Evolutionary conservation across 2,888 invertebrate species (phyloP), one percentile per base, ranked within the genome.

Genomic region (Mechanitis mazaeus): DNA sequence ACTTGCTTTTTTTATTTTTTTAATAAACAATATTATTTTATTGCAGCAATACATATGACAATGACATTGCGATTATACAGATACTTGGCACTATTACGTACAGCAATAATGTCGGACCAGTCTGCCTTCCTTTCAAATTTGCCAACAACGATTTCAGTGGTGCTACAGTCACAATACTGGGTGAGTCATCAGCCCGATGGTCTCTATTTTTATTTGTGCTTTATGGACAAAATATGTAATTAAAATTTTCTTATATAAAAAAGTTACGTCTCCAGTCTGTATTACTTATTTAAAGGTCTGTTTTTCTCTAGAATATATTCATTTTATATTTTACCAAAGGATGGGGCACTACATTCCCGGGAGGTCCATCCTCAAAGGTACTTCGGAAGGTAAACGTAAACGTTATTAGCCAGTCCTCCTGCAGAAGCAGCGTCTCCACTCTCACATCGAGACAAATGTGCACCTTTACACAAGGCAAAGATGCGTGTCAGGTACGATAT

Each of bases 91-190:
- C 42, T 0, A 93, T 94, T 0, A 12, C 6, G 9, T 94, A 91
- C 72, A 91, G 77, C 59, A 75, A 83, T 0, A 75, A 77, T 53
- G 92, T 94, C 2, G 92, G 92, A 0, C 93, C 94, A 0, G 92
- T 81, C 33, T 94, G 94, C 71, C 73, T 94, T 54, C 94, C 94
- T 0, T 94, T 94, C 76, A 85, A 85, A 59, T 91, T 65, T 58
- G 38, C 6, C 0, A 70, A 66, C 50, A 61, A 58, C 0, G 70
- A 79, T 66, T 82, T 91, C 28, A 72, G 75, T 5, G 85, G 85
- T 1, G 58, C 68, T 1, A 73, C 65, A 11, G 87, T 92, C 0
- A 88, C 85, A n/a, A 73, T 84, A 33, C 66, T 91, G 61, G 92
- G 92, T 92, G 77, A 75, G 75, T 69, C n/a, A 6, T 1, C 1